phyloP scores from a whole-genome alignment of 2,797 vertebrate genomes.

The Hydrolagus colliei region DNA sequence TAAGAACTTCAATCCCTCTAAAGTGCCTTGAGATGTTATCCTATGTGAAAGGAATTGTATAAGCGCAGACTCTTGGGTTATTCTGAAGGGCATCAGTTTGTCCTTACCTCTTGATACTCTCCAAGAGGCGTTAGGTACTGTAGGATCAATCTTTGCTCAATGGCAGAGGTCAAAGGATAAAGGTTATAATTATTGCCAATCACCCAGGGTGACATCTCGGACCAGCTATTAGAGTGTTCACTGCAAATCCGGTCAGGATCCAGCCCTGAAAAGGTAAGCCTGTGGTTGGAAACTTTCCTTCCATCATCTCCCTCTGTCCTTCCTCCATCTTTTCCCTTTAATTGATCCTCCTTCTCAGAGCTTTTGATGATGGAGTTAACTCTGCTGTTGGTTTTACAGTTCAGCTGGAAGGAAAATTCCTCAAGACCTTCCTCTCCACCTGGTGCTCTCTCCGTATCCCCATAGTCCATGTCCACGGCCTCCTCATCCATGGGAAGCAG shows the following conservation, averaged over 20 bases:
- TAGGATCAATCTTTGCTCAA: constrained; percentile 92
- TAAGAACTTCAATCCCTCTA: too few species aligned
- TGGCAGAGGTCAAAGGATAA: constrained; percentile 85
- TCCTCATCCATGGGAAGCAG: constrained; percentile 85
- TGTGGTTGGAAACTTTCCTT: constrained; percentile 74
- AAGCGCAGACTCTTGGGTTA: too few species aligned
- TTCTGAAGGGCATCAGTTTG: neutral
- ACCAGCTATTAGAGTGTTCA: constrained; percentile 97
- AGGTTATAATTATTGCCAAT: constrained; percentile 95
- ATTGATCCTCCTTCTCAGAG: constrained; percentile 43
- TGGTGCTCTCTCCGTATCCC: constrained; percentile 60
- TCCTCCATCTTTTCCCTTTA: constrained; percentile 54
- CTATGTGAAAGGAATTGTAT: too few species aligned
- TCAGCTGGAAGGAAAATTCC: constrained; percentile 67
- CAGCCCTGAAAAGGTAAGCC: constrained; percentile 76
- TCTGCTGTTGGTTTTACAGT: constrained; percentile 69
- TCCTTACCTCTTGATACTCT: constrained; percentile 92
- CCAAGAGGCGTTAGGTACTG: constrained; percentile 93
- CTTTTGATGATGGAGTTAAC: constrained; percentile 68
- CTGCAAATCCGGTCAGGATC: constrained; percentile 82
- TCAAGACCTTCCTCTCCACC: constrained; percentile 47
- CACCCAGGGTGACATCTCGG: constrained; percentile 97
- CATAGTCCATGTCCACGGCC: constrained; percentile 84
- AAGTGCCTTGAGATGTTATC: too few species aligned
- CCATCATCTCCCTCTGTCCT: constrained; percentile 70